These are phyloP conservation scores for Morinoia aosen DNA, from an alignment of 2,888 invertebrate genomes.

Conservation along the genomic window DNA sequence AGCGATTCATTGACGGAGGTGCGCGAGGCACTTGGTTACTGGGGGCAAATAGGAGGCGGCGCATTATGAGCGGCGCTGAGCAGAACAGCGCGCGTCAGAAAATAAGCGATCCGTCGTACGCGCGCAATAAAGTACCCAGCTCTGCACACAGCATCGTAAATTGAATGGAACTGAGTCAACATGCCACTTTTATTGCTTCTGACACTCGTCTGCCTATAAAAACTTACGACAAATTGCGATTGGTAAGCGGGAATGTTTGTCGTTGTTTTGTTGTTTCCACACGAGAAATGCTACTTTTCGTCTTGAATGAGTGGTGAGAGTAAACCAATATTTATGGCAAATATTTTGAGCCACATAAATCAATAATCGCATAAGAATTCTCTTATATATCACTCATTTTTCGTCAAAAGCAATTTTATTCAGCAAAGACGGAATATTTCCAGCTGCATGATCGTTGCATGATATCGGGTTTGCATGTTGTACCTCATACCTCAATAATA, in stretches of 20 bases:
- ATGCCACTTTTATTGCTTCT: conserved; percentile 37
- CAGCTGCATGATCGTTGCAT: too few species aligned
- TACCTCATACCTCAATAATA: too few species aligned
- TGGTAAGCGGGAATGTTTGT: neutral
- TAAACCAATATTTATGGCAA: neutral
- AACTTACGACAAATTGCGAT: conserved; percentile 33
- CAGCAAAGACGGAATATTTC: too few species aligned
- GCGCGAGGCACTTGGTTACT: neutral
- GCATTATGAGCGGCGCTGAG: neutral
- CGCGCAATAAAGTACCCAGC: conserved; percentile 37
- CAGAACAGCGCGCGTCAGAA: neutral
- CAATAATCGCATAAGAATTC: neutral
- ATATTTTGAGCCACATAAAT: neutral
- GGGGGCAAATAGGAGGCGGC: neutral
- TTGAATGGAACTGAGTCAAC: conserved; percentile 50
- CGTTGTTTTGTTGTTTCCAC: neutral
- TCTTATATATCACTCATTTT: too few species aligned
- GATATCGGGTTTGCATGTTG: too few species aligned
- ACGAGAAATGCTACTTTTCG: neutral
- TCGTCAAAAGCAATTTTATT: too few species aligned
- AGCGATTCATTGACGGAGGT: neutral
- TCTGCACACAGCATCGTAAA: conserved; percentile 47
- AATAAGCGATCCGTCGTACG: neutral
- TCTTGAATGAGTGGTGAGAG: neutral
- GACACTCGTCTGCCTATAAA: conserved; percentile 42